Conservation (phyloP, 2,888 invertebrate species). For the Folsomia manolachei region DNA sequence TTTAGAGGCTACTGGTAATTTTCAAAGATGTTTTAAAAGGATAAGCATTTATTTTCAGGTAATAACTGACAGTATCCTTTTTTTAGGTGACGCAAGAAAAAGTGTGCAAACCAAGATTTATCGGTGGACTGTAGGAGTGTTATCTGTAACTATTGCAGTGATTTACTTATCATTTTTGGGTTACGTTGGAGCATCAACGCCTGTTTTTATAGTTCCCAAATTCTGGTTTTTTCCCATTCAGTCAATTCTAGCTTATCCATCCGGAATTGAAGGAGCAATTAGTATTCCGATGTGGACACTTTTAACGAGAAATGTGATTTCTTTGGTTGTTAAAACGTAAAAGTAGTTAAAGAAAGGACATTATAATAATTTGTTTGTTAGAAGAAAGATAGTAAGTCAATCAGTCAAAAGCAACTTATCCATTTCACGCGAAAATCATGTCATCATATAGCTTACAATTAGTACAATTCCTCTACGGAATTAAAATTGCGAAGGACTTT, state of each 20-base stretch:
- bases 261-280: conserved; percentile 46
- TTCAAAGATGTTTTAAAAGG: not conserved
- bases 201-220: conserved; percentile 47
- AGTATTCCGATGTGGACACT: conserved; percentile 45
- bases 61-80: not conserved
- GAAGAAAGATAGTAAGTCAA: too few relatives aligned
- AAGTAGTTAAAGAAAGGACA: not conserved
- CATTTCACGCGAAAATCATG: too few relatives aligned
- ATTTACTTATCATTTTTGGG: conserved; percentile 35
- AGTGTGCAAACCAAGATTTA: conserved; percentile 34
- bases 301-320: conserved; percentile 33
- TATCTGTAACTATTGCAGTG: conserved; percentile 24
- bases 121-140: conserved; percentile 24
- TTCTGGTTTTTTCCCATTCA: conserved; percentile 45
- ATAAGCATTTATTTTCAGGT: conserved; percentile 1
- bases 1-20: conserved; percentile 46
- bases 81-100: conserved; percentile 37
- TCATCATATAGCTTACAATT: too few relatives aligned
- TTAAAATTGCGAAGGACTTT: too few relatives aligned
- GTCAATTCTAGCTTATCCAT: conserved; percentile 42
- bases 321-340: conserved; percentile 10
- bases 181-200: conserved; percentile 34
- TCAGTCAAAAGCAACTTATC: too few relatives aligned
- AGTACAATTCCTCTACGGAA: too few relatives aligned
- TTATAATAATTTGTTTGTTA: too few relatives aligned